These are phyloP conservation scores for Aproaerema taeniolella DNA, from an alignment of 2,888 invertebrate genomes.

Conservation along the genomic window DNA sequence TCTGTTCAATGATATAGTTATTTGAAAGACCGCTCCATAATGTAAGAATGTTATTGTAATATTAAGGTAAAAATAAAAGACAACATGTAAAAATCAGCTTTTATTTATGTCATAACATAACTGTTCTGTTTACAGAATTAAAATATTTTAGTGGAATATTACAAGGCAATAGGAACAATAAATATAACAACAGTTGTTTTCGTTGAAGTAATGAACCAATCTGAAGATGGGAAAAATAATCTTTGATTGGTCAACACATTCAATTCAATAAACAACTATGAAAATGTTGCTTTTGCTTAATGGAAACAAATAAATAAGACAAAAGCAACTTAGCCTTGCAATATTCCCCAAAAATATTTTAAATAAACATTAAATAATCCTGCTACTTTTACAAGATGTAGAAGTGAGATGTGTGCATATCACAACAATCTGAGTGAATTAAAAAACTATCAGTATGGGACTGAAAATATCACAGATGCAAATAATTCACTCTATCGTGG, in stretches of 20 bases:
- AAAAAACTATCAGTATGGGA: constrained; percentile 57
- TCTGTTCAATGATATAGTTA: too few species aligned
- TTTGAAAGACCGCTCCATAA: too few species aligned
- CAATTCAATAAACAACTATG: constrained; percentile 15
- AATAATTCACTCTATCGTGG: constrained; percentile 40
- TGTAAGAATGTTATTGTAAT: too few species aligned
- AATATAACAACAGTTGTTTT: constrained; percentile 17
- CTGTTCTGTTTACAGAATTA: constrained; percentile 21
- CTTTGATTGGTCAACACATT: constrained; percentile 26
- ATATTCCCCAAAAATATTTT: constrained; percentile 31
- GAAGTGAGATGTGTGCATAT: constrained; percentile 25
- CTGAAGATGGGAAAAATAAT: constrained; percentile 43
- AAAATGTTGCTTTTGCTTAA: constrained; percentile 39
- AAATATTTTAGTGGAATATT: constrained; percentile 26
- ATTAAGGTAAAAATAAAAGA: constrained; percentile 18
- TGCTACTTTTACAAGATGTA: constrained; percentile 3
- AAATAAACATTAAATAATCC: background rate
- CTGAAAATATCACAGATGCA: constrained; percentile 73
- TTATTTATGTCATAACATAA: constrained; percentile 32
- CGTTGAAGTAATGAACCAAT: constrained; percentile 10
- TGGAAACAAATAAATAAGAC: constrained; percentile 64
- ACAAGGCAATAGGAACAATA: constrained; percentile 19
- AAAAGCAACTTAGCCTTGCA: constrained; percentile 30
- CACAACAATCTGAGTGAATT: constrained; percentile 43
- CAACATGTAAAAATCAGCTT: constrained; percentile 32